Evolutionary conservation across 2,888 invertebrate genomes (phyloP).

Genomic region (Polylopha cassiicola): DNA sequence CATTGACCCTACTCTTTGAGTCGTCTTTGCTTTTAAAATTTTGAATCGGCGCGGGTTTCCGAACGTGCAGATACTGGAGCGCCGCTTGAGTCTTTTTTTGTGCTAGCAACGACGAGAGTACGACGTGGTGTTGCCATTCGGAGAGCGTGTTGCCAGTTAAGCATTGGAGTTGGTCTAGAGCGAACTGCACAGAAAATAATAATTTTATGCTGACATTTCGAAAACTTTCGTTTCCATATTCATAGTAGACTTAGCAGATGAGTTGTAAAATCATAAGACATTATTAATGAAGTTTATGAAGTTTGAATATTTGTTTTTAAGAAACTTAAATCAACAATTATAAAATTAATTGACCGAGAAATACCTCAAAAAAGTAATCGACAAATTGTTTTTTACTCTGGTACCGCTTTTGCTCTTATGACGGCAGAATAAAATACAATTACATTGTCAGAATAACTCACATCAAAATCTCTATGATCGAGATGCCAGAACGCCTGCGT

Average conservation of each 20-base stretch:
- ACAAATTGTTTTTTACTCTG: too few relatives aligned
- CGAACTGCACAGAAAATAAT: slow-evolving; percentile 65
- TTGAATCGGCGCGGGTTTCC: slow-evolving; percentile 73
- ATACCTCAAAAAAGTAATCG: too few relatives aligned
- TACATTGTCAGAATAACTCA: slow-evolving; percentile 49
- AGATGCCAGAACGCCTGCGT: slow-evolving; percentile 93
- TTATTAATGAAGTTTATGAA: not conserved
- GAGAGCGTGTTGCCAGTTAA: slow-evolving; percentile 77
- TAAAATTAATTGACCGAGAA: too few relatives aligned
- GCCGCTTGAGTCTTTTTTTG: slow-evolving; percentile 84
- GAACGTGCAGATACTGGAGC: slow-evolving; percentile 81
- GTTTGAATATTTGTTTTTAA: too few relatives aligned
- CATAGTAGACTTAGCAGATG: too few relatives aligned
- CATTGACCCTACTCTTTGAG: slow-evolving; percentile 34
- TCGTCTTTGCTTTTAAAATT: slow-evolving; percentile 53
- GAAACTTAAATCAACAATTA: too few relatives aligned
- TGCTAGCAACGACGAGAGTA: slow-evolving; percentile 80
- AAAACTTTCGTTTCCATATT: too few relatives aligned
- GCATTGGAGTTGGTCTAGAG: slow-evolving; percentile 80
- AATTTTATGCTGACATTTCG: too few relatives aligned
- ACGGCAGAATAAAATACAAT: too few relatives aligned
- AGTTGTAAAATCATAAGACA: not conserved
- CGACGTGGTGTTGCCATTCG: slow-evolving; percentile 84
- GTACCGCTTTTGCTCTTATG: too few relatives aligned
- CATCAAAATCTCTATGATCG: slow-evolving; percentile 90